phyloP scores from a whole-genome alignment of 2,888 invertebrate species.

The Erpobdella octoculata region DNA sequence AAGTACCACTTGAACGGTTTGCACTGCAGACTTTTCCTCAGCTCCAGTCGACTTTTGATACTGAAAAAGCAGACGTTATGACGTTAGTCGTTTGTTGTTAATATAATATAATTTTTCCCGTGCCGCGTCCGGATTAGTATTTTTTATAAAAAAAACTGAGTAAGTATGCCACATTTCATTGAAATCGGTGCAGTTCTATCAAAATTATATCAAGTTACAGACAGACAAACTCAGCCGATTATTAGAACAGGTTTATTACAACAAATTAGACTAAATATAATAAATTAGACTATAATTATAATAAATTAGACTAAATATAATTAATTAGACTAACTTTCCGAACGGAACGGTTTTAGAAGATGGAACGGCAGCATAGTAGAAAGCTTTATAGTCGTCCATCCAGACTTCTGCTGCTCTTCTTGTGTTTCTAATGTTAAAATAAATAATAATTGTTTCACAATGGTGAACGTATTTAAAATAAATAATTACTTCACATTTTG shows the following conservation, averaged over 20 bases:
- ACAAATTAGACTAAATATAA: background rate
- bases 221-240: no score
- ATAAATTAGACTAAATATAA: no score
- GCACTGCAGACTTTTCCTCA: constrained; percentile 72
- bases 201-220: no score
- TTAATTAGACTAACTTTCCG: constrained; percentile 55
- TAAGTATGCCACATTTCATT: no score
- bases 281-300: no score
- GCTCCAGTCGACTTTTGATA: constrained; percentile 56
- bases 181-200: no score
- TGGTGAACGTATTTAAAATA: no score
- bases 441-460: background rate
- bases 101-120: no score
- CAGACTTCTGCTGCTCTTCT: constrained; percentile 94
- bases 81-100: no score
- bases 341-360: constrained; percentile 53
- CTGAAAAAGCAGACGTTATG: constrained; percentile 29
- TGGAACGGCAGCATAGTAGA: constrained; percentile 81
- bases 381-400: constrained; percentile 97
- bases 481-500: no score
- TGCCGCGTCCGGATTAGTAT: no score
- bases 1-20: constrained; percentile 84
- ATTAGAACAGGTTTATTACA: background rate
- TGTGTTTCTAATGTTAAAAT: constrained; percentile 73
- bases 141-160: background rate